A percentile compares a stretch with the other conserved stretches of the same genome.
phyloP scores from a whole-genome alignment of 35 echinoderm and acorn worm genomes.

The Chiridota heheva region DNA sequence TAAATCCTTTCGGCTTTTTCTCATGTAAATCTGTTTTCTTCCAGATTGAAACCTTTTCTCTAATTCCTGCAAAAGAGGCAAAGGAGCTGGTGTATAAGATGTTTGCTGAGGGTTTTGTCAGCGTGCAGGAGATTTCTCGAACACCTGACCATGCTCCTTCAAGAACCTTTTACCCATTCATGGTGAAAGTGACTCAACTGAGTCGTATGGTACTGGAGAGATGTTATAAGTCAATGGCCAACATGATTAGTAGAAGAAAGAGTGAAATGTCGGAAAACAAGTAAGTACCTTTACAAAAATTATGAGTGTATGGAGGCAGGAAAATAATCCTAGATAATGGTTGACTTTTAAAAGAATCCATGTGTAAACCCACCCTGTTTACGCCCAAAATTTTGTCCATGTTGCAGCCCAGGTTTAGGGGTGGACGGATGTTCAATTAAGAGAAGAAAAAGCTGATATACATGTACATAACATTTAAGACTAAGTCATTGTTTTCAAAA shows the following conservation, averaged over 20 bases:
- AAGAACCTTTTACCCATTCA: conserved; percentile 91
- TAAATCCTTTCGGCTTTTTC: too few relatives aligned
- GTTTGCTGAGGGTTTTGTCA: conserved; percentile 85
- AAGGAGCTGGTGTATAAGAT: conserved; percentile 90
- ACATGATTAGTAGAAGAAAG: conserved; percentile 75
- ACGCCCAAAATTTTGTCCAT: too few relatives aligned
- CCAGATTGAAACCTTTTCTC: conserved; percentile 77
- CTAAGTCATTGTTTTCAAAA: too few relatives aligned
- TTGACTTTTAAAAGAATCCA: too few relatives aligned
- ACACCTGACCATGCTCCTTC: conserved; percentile 98
- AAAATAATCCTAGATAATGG: not conserved
- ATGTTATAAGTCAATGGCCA: conserved; percentile 79
- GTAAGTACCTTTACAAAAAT: conserved; percentile 42
- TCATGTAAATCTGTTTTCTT: too few relatives aligned
- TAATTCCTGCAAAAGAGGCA: conserved; percentile 92
- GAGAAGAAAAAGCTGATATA: too few relatives aligned
- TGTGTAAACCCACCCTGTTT: too few relatives aligned
- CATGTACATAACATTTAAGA: too few relatives aligned
- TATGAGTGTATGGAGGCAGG: not conserved
- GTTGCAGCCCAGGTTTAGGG: too few relatives aligned
- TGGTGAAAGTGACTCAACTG: conserved; percentile 65
- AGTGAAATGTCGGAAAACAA: conserved; percentile 88
- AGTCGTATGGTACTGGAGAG: conserved; percentile 71
- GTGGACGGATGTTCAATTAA: too few relatives aligned
- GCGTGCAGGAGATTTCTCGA: conserved; percentile 87